Evolutionary conservation across 2,113 vertebrate genomes (phyloP).

Genomic region (Carassius auratus): DNA sequence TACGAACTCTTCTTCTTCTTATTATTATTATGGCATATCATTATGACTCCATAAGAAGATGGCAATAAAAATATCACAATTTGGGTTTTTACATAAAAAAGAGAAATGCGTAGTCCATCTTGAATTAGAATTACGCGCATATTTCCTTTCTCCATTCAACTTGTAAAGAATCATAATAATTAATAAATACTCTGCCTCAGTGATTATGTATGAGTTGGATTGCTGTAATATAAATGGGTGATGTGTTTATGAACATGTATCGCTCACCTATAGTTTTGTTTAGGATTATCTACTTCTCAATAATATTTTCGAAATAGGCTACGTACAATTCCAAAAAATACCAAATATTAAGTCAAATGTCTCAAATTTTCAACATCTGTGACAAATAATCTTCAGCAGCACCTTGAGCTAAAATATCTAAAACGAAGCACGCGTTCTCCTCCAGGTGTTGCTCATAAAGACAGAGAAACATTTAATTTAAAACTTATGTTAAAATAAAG

Average conservation of each 20-base stretch:
- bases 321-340: constrained; percentile 51
- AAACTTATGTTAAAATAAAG: constrained; percentile 61
- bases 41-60: too few relatives aligned
- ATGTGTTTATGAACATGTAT: background rate
- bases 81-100: background rate
- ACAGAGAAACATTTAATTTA: constrained; percentile 60
- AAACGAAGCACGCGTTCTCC: constrained; percentile 52
- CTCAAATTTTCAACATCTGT: constrained; percentile 65
- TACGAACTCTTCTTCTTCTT: background rate
- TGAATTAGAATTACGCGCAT: background rate
- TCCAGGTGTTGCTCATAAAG: constrained; percentile 68
- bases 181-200: background rate
- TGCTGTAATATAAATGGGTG: background rate
- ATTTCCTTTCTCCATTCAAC: background rate
- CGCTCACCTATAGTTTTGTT: background rate
- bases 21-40: background rate
- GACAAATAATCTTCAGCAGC: constrained; percentile 63
- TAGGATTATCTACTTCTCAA: background rate
- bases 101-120: background rate
- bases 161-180: background rate
- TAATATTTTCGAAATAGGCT: constrained; percentile 35
- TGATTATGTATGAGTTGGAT: background rate
- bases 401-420: constrained; percentile 60
- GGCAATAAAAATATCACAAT: background rate
- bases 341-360: constrained; percentile 51